Base-by-base conservation (phyloP, 2,113 vertebrate species). In the Elgaria multicarinata region DNA sequence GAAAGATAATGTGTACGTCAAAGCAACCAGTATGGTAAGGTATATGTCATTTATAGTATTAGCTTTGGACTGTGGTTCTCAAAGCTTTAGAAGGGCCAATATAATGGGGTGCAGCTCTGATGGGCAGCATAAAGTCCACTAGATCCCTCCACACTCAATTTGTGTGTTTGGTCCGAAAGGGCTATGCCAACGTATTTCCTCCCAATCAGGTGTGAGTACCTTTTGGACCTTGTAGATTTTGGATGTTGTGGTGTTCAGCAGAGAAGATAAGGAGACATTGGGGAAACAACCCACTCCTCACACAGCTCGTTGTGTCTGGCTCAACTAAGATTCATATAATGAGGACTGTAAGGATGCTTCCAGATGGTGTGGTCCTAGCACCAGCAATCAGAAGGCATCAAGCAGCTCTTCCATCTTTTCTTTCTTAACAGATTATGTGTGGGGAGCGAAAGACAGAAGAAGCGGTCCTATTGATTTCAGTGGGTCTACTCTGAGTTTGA, bases 1-100 rank as follows among this genome's bases (percentile, higher is more conserved):
- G 95, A 98, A 98, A 94, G 97, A 99, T 95, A 98, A 99, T 3
- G 89, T 98, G 85, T 99, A 99, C 95, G 88, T 98, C 85, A 98
- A 97, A 91, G 98, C 98, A 58, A 98, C 98, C 1, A 97, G 93
- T 96, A 99, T 99, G 99, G 99, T 99, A 97, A 98, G 96, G 92
- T 93, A 93, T 95, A 96, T 91, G 90, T 94, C 92, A 71, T 89
- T 62, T 28, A 67, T 83, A 53, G 6, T 77, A 10, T 2, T 91
- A 86, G 85, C 69, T 88, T 88, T 46, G 87, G 67, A 58, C 28
- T 33, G 18, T 33, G n/a, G 53, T 88, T 84, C 72, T 53, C 62
- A 83, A 83, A 66, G 44, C 24, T 39, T 76, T 42, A 62, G 16
- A 74, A 87, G 18, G 50, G 33, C 31, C 53, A 62, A 53, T n/a